Evolutionary conservation across 2,797 vertebrate genomes (phyloP).

Genomic region (Lutjanus argentimaculatus): DNA sequence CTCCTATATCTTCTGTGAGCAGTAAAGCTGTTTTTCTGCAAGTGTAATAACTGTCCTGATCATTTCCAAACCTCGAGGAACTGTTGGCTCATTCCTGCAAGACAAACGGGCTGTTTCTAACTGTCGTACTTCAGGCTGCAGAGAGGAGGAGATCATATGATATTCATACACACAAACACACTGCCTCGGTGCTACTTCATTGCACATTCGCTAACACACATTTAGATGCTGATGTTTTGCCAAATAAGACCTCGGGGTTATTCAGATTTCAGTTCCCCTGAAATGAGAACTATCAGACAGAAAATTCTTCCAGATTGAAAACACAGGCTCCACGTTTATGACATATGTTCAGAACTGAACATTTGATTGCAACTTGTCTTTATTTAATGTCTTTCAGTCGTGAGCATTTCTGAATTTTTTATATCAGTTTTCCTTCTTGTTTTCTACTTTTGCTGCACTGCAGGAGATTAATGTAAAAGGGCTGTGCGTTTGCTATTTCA

Average conservation of each 20-base stretch:
- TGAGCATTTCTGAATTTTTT: slow-evolving; percentile 3
- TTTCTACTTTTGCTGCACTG: slow-evolving; percentile 17
- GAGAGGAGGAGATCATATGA: not conserved
- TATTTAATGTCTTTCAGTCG: slow-evolving; percentile 26
- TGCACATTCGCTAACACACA: slow-evolving; percentile 19
- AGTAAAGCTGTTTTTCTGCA: slow-evolving; percentile 17
- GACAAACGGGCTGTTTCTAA: slow-evolving; percentile 13
- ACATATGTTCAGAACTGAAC: slow-evolving; percentile 35
- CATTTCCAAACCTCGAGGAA: slow-evolving; percentile 22
- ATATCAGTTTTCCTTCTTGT: not conserved
- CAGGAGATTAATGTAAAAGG: slow-evolving; percentile 26
- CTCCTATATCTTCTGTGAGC: slow-evolving; percentile 2
- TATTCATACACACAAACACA: slow-evolving; percentile 3
- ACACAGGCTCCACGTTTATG: slow-evolving; percentile 6
- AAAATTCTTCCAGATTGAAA: slow-evolving; percentile 38
- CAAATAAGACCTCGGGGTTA: slow-evolving; percentile 47
- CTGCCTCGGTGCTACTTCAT: not conserved
- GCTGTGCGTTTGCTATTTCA: not conserved
- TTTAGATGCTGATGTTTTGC: slow-evolving; percentile 40
- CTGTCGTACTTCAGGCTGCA: slow-evolving; percentile 2
- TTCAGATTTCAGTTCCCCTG: slow-evolving; percentile 50
- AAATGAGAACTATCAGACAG: slow-evolving; percentile 43
- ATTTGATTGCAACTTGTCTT: slow-evolving; percentile 35
- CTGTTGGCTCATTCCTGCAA: slow-evolving; percentile 2
- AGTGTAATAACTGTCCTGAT: slow-evolving; percentile 1